Percentiles rank a stretch among this genome's conserved stretches.
Conservation (phyloP, 2,113 vertebrate genomes). For the Prionailurus viverrinus region DNA sequence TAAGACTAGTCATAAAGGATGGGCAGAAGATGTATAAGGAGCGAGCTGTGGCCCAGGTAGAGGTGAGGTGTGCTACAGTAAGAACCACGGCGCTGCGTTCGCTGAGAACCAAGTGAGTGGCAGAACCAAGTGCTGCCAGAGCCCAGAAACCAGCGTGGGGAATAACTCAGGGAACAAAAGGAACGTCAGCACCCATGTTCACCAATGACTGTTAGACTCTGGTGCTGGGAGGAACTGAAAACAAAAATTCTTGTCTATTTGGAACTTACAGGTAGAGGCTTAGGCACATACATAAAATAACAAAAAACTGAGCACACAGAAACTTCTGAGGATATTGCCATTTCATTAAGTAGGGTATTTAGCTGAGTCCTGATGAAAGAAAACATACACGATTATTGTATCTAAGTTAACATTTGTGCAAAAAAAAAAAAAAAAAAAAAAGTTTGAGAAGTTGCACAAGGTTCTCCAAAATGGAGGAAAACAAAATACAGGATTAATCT, state of each 20-base stretch:
- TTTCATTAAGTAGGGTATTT: not conserved
- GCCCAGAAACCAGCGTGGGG: not conserved
- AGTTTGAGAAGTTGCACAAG: not conserved
- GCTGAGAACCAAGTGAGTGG: not conserved
- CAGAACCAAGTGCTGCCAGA: not conserved
- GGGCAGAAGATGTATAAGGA: not conserved
- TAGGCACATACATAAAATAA: not conserved
- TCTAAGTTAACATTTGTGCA: not conserved
- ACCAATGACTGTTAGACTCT: not conserved
- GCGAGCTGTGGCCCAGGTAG: not conserved
- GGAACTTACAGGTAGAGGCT: not conserved
- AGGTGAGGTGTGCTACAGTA: too few species aligned
- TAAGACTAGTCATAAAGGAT: not conserved
- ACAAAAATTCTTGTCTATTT: not conserved
- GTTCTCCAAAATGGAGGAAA: slow-evolving; percentile 7
- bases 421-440: not conserved
- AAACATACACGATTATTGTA: not conserved
- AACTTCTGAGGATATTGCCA: not conserved
- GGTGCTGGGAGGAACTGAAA: not conserved
- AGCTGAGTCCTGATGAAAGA: not conserved
- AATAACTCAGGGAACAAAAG: not conserved
- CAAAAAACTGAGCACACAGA: not conserved
- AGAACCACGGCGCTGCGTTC: accelerated
- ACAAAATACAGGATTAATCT: not conserved
- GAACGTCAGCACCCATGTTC: not conserved